A percentile compares a stretch with the other conserved stretches of the same genome.
These are phyloP conservation scores for Poeciliopsis retropinna DNA, from an alignment of 2,113 vertebrate species.

Conservation along the genomic window DNA sequence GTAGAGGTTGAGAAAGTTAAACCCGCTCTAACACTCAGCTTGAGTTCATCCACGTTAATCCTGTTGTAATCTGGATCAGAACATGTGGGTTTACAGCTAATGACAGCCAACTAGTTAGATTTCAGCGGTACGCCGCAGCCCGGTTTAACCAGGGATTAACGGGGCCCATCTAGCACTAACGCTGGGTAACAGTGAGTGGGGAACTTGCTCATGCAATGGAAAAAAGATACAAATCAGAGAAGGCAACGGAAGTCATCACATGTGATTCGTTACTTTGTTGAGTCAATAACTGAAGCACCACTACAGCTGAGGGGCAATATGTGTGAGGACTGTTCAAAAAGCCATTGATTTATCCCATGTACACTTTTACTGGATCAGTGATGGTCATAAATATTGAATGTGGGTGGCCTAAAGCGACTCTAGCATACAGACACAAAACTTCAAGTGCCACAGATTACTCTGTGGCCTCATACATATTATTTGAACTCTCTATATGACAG, in stretches of 20 bases:
- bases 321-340: conserved; percentile 38
- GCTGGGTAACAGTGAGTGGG: conserved; percentile 39
- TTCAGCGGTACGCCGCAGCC: conserved; percentile 60
- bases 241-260: conserved; percentile 26
- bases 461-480: background rate
- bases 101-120: conserved; percentile 79
- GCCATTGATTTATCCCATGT: conserved; percentile 24
- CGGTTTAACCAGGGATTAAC: conserved; percentile 76
- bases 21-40: conserved; percentile 71
- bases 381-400: background rate
- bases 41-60: conserved; percentile 78
- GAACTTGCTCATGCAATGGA: conserved; percentile 33
- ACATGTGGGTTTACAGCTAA: conserved; percentile 71
- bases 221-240: conserved; percentile 30
- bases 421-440: background rate
- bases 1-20: conserved; percentile 76
- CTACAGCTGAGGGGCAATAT: conserved; percentile 18
- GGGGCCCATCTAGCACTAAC: conserved; percentile 53
- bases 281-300: conserved; percentile 26
- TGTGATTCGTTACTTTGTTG: conserved; percentile 23
- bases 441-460: background rate
- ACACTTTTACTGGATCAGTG: background rate
- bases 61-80: conserved; percentile 76
- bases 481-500: conserved; percentile 3
- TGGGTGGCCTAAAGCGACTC: background rate